Percentiles rank a stretch among this genome's conserved stretches.
Conservation (phyloP, 1,140 invertebrate genomes). For the Drosophila santomea region DNA sequence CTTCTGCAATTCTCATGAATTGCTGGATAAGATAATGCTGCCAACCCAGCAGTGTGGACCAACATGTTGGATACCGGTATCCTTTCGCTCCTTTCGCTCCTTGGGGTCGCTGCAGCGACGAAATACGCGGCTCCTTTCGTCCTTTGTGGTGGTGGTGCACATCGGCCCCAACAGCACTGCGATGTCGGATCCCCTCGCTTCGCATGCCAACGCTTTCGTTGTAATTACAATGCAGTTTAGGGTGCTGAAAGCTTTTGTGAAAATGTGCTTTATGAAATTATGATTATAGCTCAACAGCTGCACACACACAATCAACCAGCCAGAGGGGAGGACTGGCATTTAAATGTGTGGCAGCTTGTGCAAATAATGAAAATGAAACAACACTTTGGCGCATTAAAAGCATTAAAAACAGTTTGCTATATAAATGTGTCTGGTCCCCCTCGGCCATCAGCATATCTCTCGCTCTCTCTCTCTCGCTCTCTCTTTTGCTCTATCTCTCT, state of each 20-base stretch:
- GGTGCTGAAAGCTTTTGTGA: conserved; percentile 82
- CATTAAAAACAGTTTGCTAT: conserved; percentile 83
- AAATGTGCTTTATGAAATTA: conserved; percentile 84
- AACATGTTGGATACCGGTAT: conserved; percentile 74
- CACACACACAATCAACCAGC: conserved; percentile 44
- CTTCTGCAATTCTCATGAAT: background rate
- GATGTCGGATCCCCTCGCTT: background rate
- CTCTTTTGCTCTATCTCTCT: background rate
- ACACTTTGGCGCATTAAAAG: conserved; percentile 83
- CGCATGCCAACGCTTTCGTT: conserved; percentile 47
- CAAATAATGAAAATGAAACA: conserved; percentile 84
- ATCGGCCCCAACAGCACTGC: background rate
- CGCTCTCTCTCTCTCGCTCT: background rate
- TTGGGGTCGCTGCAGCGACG: conserved; percentile 64
- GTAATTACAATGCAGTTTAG: conserved; percentile 83
- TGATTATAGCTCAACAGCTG: conserved; percentile 82
- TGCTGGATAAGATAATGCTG: background rate
- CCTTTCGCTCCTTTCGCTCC: conserved; percentile 56
- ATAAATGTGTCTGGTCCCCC: conserved; percentile 60
- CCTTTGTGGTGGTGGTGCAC: conserved; percentile 14
- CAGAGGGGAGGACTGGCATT: conserved; percentile 55
- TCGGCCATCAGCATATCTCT: background rate
- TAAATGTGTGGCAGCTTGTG: conserved; percentile 82
- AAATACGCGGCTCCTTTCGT: conserved; percentile 57
- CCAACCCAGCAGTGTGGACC: conserved; percentile 24